A percentile compares a stretch with the other conserved stretches of the same genome.
These are phyloP conservation scores for Drosophila helvetica DNA, from an alignment of 2,888 invertebrate genomes.

Conservation along the genomic window DNA sequence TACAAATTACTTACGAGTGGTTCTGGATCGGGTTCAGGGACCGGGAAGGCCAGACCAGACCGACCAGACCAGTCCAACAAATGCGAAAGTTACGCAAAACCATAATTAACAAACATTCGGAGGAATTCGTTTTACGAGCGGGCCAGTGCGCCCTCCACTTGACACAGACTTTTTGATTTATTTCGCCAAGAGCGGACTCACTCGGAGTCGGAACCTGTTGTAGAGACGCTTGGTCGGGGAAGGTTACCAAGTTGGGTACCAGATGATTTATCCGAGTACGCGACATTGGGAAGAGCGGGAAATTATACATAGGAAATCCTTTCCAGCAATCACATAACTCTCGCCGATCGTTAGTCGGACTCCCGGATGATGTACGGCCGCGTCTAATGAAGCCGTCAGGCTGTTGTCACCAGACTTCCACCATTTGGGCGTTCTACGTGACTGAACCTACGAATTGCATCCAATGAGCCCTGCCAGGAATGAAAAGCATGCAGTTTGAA, in stretches of 20 bases:
- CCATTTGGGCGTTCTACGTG: constrained; percentile 80
- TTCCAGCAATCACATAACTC: constrained; percentile 72
- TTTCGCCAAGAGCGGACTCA: constrained; percentile 49
- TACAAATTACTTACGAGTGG: constrained; percentile 73
- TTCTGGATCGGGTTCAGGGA: constrained; percentile 29
- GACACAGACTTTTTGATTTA: constrained; percentile 65
- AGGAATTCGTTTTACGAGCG: constrained; percentile 68
- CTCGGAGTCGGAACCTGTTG: background rate
- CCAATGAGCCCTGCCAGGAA: constrained; percentile 53
- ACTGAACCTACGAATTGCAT: constrained; percentile 76
- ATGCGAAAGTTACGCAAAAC: constrained; percentile 71
- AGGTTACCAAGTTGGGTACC: constrained; percentile 33
- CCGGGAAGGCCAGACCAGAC: background rate
- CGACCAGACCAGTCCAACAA: constrained; percentile 23
- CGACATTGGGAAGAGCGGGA: constrained; percentile 57
- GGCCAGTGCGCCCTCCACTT: constrained; percentile 30
- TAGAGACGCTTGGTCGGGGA: constrained; percentile 1
- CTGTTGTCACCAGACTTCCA: constrained; percentile 74
- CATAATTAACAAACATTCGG: constrained; percentile 76
- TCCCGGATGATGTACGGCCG: constrained; percentile 67
- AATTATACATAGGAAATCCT: constrained; percentile 74
- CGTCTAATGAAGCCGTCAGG: constrained; percentile 78
- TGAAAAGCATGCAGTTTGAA: background rate
- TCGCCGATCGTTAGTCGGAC: constrained; percentile 57
- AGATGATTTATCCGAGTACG: constrained; percentile 57